A percentile compares a stretch with the other conserved stretches of the same genome.
Evolutionary conservation across 2,888 invertebrate species (phyloP).

Genomic region (Papilio elwesi): DNA sequence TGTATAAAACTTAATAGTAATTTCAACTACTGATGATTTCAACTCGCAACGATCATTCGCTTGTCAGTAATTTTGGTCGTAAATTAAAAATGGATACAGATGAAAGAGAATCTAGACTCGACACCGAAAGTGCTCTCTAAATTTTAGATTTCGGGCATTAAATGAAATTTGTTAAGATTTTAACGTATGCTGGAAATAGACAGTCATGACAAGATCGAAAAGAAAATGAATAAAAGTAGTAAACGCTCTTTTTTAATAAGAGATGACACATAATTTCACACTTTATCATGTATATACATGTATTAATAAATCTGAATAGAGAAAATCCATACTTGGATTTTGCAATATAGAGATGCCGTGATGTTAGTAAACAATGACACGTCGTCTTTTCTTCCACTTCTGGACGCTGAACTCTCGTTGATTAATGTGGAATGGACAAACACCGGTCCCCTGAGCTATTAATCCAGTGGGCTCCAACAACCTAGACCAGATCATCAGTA

Average conservation of each 20-base stretch:
- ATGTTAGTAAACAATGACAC: no score
- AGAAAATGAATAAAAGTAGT: neutral
- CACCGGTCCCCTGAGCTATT: no score
- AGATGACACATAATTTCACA: conserved; percentile 2
- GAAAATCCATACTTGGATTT: neutral
- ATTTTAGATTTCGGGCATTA: conserved; percentile 24
- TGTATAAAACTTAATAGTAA: neutral
- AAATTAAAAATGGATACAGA: conserved; percentile 31
- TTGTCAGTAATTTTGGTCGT: conserved; percentile 32
- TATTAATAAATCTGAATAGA: neutral
- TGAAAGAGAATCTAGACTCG: conserved; percentile 26
- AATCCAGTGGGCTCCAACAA: no score
- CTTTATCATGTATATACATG: neutral
- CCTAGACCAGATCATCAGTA: no score
- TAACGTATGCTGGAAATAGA: conserved; percentile 13
- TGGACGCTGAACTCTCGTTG: no score
- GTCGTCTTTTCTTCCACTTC: no score
- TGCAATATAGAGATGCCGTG: no score
- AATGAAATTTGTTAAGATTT: conserved; percentile 18
- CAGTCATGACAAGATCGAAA: conserved; percentile 4
- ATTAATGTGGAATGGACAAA: no score
- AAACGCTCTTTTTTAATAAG: neutral
- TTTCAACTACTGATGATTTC: conserved; percentile 30
- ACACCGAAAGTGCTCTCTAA: conserved; percentile 15
- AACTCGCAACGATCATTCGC: conserved; percentile 20